These are phyloP conservation scores for Bombylius discolor DNA, from an alignment of 2,888 invertebrate genomes.

Conservation along the genomic window DNA sequence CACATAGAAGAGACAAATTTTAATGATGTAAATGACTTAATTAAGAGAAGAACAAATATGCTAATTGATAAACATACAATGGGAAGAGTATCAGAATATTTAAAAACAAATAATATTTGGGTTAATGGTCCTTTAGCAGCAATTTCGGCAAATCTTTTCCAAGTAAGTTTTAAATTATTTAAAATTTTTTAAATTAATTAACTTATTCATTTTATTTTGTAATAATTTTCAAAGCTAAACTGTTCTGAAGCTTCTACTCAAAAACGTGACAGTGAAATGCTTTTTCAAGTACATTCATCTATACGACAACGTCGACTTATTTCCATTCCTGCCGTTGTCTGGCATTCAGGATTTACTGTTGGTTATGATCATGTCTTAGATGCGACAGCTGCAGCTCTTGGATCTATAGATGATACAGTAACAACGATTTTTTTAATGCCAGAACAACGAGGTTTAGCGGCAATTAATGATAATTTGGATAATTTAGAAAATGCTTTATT, in stretches of 20 bases:
- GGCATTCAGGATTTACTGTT: slow-evolving; percentile 61
- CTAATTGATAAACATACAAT: slow-evolving; percentile 65
- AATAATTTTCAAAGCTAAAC: slow-evolving; percentile 23
- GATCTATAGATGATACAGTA: slow-evolving; percentile 53
- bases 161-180: slow-evolving; percentile 38
- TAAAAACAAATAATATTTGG: slow-evolving; percentile 57
- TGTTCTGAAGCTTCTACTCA: slow-evolving; percentile 59
- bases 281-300: slow-evolving; percentile 70
- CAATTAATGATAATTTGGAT: slow-evolving; percentile 65
- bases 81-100: slow-evolving; percentile 62
- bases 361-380: slow-evolving; percentile 76
- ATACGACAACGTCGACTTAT: slow-evolving; percentile 66
- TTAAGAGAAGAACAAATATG: slow-evolving; percentile 67
- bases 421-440: slow-evolving; percentile 74
- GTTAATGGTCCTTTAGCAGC: slow-evolving; percentile 67
- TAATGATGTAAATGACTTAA: slow-evolving; percentile 66
- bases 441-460: slow-evolving; percentile 69
- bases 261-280: slow-evolving; percentile 73
- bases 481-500: slow-evolving; percentile 57
- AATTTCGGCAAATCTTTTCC: slow-evolving; percentile 68
- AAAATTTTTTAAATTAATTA: background rate
- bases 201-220: background rate
- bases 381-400: slow-evolving; percentile 69
- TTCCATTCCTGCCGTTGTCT: slow-evolving; percentile 72
- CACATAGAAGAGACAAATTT: slow-evolving; percentile 77